Conservation (phyloP, 2,888 invertebrate genomes). For the Eubasilissa splendida region DNA sequence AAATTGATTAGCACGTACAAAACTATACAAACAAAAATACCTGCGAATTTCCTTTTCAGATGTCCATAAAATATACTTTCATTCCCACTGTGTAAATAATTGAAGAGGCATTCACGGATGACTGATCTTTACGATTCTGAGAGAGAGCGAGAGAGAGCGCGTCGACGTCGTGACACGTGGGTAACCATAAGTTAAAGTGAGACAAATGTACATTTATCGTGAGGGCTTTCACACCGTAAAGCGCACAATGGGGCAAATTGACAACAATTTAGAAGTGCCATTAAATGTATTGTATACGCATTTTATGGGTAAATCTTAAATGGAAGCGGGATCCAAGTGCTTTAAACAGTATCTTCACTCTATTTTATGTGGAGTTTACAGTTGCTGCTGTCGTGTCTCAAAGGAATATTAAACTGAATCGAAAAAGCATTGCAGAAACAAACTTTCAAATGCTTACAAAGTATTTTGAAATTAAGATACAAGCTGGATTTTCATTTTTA, state of each 20-base stretch:
- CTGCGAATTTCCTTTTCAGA: not conserved
- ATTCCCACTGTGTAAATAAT: constrained; percentile 28
- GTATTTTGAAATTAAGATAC: no score
- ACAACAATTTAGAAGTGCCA: constrained; percentile 56
- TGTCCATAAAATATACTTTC: not conserved
- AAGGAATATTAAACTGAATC: no score
- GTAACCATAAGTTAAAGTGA: not conserved
- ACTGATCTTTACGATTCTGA: constrained; percentile 16
- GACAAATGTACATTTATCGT: constrained; percentile 17
- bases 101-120: constrained; percentile 11
- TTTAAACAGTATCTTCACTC: not conserved
- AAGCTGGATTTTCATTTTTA: no score
- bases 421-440: no score
- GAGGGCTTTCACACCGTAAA: constrained; percentile 18
- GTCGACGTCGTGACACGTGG: not conserved
- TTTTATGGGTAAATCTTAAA: constrained; percentile 49
- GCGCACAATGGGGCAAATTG: constrained; percentile 48
- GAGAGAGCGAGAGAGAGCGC: not conserved
- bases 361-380: no score
- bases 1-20: no score
- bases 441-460: no score
- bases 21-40: not conserved
- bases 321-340: constrained; percentile 25
- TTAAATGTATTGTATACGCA: constrained; percentile 48
- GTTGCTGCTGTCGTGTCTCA: no score